phyloP scores from a whole-genome alignment of 2,797 vertebrate genomes.

The Poeciliopsis gracilis region DNA sequence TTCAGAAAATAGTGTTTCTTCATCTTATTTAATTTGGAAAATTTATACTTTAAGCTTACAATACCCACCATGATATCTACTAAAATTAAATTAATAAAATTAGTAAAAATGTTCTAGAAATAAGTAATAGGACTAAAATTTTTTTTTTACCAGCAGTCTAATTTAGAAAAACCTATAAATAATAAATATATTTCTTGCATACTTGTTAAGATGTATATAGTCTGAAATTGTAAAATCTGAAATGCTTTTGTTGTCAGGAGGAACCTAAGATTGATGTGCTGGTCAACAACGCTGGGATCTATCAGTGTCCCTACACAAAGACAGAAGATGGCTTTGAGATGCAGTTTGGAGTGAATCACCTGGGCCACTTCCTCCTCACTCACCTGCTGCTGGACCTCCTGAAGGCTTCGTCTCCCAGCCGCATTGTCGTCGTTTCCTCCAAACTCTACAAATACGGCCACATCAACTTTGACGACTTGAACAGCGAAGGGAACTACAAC shows the following conservation, averaged over 20 bases:
- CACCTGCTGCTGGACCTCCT: constrained; percentile 89
- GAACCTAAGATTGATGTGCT: constrained; percentile 88
- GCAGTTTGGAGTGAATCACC: constrained; percentile 94
- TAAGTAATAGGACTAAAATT: not conserved
- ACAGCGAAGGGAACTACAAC: constrained; percentile 88
- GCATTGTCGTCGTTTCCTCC: constrained; percentile 92
- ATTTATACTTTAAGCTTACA: not conserved
- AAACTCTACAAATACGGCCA: constrained; percentile 94
- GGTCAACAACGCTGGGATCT: constrained; percentile 95
- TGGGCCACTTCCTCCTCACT: constrained; percentile 96
- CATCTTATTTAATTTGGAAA: not conserved
- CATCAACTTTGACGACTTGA: constrained; percentile 94
- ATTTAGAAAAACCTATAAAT: not conserved
- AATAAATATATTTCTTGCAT: not conserved
- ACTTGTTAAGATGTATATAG: not conserved
- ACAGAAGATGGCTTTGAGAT: constrained; percentile 95
- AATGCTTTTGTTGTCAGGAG: constrained; percentile 61
- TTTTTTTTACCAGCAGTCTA: not conserved
- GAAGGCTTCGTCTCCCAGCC: constrained; percentile 89
- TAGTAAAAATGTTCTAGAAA: not conserved
- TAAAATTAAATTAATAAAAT: not conserved
- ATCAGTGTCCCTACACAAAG: constrained; percentile 92
- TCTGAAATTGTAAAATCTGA: not conserved
- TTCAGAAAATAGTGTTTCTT: not conserved
- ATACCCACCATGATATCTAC: not conserved